A percentile compares a stretch with the other conserved stretches of the same genome.
Conservation (phyloP, 2,797 vertebrate genomes). For the Lindbergichthys nudifrons region DNA sequence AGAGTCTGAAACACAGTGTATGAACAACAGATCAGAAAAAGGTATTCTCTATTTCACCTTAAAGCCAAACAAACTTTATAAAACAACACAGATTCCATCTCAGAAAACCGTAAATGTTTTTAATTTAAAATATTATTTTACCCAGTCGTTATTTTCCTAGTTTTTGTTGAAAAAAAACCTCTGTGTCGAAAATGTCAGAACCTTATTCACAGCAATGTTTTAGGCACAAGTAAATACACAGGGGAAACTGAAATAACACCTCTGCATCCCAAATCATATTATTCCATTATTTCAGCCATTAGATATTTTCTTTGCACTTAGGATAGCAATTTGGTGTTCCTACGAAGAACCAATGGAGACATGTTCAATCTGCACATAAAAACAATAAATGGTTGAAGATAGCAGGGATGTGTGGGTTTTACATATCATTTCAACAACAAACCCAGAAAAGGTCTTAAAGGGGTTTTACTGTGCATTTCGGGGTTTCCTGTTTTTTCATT, state of each 20-base stretch:
- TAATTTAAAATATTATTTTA: no score
- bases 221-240: not conserved
- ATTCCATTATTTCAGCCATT: conserved; percentile 1
- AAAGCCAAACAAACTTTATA: not conserved
- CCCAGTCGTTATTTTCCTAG: no score
- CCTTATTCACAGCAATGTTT: not conserved
- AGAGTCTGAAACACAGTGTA: not conserved
- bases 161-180: not conserved
- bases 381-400: not conserved
- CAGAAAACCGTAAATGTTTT: not conserved
- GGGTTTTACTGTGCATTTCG: no score
- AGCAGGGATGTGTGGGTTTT: not conserved
- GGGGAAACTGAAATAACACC: not conserved
- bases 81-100: not conserved
- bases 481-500: no score
- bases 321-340: no score
- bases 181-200: not conserved
- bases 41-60: not conserved
- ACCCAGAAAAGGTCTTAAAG: no score
- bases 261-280: not conserved
- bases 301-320: not conserved
- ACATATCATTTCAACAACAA: not conserved
- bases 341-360: no score
- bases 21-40: not conserved
- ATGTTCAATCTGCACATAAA: not conserved